Conservation (phyloP, 2,888 invertebrate genomes). For the Onchidella celtica region DNA sequence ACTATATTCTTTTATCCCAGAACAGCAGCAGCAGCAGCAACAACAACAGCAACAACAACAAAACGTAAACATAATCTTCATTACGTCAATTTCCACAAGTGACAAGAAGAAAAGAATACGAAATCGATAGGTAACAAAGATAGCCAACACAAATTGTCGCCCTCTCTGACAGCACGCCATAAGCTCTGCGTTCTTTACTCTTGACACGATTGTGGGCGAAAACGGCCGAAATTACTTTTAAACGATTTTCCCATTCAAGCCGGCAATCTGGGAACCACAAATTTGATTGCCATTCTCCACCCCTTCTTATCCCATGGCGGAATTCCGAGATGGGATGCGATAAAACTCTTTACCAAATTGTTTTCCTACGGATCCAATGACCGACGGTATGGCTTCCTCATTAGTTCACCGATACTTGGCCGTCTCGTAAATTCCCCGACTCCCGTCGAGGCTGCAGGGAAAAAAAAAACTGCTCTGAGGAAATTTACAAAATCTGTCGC, state of each 20-base stretch:
- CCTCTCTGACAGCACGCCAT: slow-evolving; percentile 2
- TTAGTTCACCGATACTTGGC: too few relatives aligned
- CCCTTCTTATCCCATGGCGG: background rate
- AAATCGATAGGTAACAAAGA: slow-evolving; percentile 1
- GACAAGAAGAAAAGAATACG: slow-evolving; percentile 3
- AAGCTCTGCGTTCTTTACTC: background rate
- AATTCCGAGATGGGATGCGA: background rate
- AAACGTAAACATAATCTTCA: too few relatives aligned
- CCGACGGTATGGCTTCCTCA: background rate
- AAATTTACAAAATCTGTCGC: too few relatives aligned
- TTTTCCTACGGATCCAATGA: background rate
- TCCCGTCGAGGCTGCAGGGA: too few relatives aligned
- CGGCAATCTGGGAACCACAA: background rate
- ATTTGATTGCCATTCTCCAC: background rate
- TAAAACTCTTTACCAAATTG: background rate
- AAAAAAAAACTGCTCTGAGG: too few relatives aligned
- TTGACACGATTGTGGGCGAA: background rate
- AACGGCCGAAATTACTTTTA: background rate
- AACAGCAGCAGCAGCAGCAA: too few relatives aligned
- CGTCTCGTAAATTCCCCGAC: too few relatives aligned
- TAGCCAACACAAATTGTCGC: too few relatives aligned
- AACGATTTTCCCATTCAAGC: background rate
- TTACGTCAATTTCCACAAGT: too few relatives aligned
- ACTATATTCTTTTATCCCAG: too few relatives aligned
- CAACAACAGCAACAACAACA: too few relatives aligned